These are phyloP conservation scores for Saimiri boliviensis DNA, from an alignment of 2,113 vertebrate genomes.

Conservation along the genomic window DNA sequence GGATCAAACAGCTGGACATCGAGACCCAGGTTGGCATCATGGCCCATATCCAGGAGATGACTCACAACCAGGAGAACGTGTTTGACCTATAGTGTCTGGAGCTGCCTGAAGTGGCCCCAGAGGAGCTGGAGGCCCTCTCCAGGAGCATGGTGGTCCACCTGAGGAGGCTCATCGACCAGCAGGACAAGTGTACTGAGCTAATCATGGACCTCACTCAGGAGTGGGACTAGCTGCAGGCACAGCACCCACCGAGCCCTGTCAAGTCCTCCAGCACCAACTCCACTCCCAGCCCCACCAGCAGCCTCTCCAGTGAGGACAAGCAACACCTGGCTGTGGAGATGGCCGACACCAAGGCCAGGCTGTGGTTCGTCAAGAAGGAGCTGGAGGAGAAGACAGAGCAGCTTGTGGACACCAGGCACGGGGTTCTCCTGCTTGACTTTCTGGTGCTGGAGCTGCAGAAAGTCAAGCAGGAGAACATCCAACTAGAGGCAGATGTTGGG, in stretches of 20 bases:
- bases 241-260: slow-evolving; percentile 86
- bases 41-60: slow-evolving; percentile 98
- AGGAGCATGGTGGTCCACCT: slow-evolving; percentile 94
- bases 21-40: slow-evolving; percentile 97
- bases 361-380: slow-evolving; percentile 93
- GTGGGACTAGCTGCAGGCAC: slow-evolving; percentile 93
- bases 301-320: slow-evolving; percentile 91
- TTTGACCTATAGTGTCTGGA: slow-evolving; percentile 98
- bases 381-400: slow-evolving; percentile 98
- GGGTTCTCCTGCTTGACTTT: slow-evolving; percentile 92
- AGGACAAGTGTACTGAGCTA: slow-evolving; percentile 94
- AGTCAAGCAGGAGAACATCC: slow-evolving; percentile 94
- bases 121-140: slow-evolving; percentile 93
- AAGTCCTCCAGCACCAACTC: slow-evolving; percentile 85
- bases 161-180: slow-evolving; percentile 93
- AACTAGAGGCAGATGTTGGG: slow-evolving; percentile 91
- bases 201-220: slow-evolving; percentile 96
- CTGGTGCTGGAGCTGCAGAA: slow-evolving; percentile 91
- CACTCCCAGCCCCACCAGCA: slow-evolving; percentile 82
- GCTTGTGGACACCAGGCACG: slow-evolving; percentile 92
- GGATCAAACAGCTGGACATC: slow-evolving; percentile 97
- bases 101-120: slow-evolving; percentile 86
- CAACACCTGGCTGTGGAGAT: slow-evolving; percentile 97
- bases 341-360: slow-evolving; percentile 93
- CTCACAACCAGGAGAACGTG: slow-evolving; percentile 97